Evolutionary conservation across 1,140 invertebrate genomes (phyloP).

Genomic region (Papilio xuthus): DNA sequence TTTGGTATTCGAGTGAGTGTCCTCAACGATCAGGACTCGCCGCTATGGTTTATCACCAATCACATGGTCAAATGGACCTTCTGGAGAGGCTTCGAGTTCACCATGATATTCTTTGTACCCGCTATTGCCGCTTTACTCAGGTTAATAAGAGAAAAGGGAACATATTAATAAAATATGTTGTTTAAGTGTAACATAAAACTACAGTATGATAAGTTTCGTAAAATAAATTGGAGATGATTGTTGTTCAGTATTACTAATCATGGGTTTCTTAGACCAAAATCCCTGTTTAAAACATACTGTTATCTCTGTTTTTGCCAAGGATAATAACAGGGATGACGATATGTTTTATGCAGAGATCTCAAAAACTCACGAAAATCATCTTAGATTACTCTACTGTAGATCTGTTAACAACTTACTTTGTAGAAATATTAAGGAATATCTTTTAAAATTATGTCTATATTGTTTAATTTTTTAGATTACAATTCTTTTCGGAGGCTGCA

Average conservation of each 20-base stretch:
- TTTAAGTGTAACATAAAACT: neutral
- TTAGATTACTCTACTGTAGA: too few species aligned
- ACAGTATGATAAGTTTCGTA: neutral
- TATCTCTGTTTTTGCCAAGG: too few species aligned
- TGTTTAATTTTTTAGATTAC: conserved; percentile 62
- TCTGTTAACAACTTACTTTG: too few species aligned
- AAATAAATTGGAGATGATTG: neutral
- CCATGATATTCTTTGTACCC: conserved; percentile 75
- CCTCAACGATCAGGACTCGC: conserved; percentile 58
- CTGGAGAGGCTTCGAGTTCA: conserved; percentile 79
- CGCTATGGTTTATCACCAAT: conserved; percentile 64
- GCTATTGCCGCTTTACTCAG: conserved; percentile 52
- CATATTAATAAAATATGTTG: conserved; percentile 38
- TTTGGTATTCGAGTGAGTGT: conserved; percentile 65
- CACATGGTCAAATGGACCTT: conserved; percentile 82
- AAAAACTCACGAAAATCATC: too few species aligned
- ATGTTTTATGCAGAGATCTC: too few species aligned
- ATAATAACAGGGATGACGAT: too few species aligned
- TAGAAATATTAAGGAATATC: too few species aligned
- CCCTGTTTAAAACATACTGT: too few species aligned
- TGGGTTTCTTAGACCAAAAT: too few species aligned
- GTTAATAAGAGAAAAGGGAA: conserved; percentile 39
- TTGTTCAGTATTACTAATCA: neutral
- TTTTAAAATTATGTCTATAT: neutral
- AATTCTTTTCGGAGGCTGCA: conserved; percentile 77